phyloP scores from a whole-genome alignment of 2,797 vertebrate genomes.

The Dermochelys coriacea region DNA sequence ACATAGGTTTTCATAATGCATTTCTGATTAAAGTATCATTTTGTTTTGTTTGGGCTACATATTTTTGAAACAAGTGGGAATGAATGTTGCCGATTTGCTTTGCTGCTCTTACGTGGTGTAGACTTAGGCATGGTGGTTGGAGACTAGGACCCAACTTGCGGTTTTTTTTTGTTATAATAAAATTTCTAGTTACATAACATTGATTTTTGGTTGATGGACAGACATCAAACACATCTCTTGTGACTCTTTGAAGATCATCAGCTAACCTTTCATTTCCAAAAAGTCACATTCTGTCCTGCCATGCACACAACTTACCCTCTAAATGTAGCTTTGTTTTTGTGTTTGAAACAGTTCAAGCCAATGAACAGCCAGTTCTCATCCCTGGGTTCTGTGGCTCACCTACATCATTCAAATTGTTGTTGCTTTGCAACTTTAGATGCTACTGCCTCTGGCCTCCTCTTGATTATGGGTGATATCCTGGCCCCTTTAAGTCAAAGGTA shows the following conservation, averaged over 20 bases:
- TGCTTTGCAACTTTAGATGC: not conserved
- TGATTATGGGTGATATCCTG: not conserved
- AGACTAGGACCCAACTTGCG: not conserved
- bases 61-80: not conserved
- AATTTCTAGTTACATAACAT: not conserved
- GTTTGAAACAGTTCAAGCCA: not conserved
- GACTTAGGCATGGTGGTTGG: not conserved
- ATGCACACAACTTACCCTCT: not conserved
- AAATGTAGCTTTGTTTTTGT: not conserved
- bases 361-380: not conserved
- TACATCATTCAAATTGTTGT: not conserved
- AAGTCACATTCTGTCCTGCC: not conserved
- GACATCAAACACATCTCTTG: not conserved
- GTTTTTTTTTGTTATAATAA: not conserved
- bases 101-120: not conserved
- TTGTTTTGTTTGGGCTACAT: not conserved
- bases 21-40: not conserved
- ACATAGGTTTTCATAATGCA: not conserved
- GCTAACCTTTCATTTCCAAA: not conserved
- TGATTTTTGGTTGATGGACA: not conserved
- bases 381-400: not conserved
- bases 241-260: not conserved
- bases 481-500: not conserved
- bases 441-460: not conserved
- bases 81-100: not conserved